Percentiles rank a stretch among this genome's conserved stretches.
phyloP scores from a whole-genome alignment of 2,113 vertebrate species.

The Malurus melanocephalus region DNA sequence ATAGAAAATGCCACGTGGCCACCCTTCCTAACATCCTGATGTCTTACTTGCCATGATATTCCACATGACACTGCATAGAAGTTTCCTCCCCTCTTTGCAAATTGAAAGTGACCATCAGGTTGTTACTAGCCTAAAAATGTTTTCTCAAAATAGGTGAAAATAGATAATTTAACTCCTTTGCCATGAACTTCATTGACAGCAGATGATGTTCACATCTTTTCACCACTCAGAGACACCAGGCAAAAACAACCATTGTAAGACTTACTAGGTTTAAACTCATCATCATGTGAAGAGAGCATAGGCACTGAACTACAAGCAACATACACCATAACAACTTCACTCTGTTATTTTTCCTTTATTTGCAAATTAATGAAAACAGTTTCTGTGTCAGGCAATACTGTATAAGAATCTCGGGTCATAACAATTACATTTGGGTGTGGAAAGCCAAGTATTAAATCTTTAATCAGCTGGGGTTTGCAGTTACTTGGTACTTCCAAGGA shows the following conservation, averaged over 20 bases:
- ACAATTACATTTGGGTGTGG: not conserved
- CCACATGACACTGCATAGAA: not conserved
- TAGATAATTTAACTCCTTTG: not conserved
- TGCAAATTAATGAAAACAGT: not conserved
- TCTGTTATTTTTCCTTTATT: not conserved
- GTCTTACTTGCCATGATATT: not conserved
- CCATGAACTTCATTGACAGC: not conserved
- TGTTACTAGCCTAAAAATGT: not conserved
- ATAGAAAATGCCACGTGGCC: not conserved
- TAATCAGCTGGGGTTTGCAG: not conserved
- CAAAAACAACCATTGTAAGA: not conserved
- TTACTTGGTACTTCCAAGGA: not conserved
- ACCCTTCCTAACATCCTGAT: not conserved
- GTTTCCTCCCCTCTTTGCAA: not conserved
- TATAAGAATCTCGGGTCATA: not conserved
- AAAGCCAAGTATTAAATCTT: not conserved
- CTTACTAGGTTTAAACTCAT: not conserved
- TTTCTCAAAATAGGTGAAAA: not conserved
- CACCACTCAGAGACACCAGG: not conserved
- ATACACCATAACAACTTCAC: not conserved
- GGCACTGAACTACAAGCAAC: not conserved
- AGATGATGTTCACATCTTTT: not conserved
- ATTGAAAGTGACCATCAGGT: not conserved
- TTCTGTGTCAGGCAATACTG: not conserved
- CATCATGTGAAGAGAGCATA: not conserved